These are phyloP conservation scores for Diaprepes abbreviatus DNA, from an alignment of 2,888 invertebrate genomes.

Conservation along the genomic window DNA sequence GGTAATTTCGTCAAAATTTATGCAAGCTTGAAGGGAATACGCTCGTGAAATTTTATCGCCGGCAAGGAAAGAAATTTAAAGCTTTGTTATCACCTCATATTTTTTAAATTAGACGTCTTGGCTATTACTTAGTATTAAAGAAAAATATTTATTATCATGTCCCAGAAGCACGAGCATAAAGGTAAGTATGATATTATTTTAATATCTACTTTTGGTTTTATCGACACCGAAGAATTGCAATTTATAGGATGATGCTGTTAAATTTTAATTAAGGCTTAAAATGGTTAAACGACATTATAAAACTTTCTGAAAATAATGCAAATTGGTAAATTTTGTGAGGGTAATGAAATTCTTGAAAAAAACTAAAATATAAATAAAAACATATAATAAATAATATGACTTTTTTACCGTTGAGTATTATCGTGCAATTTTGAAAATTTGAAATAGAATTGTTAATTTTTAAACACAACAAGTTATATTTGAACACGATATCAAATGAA, in stretches of 20 bases:
- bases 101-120: constrained; percentile 58
- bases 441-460: too few species aligned
- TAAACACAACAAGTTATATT: too few species aligned
- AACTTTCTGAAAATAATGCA: not conserved
- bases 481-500: too few species aligned
- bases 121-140: constrained; percentile 58
- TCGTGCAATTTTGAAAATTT: too few species aligned
- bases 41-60: constrained; percentile 61
- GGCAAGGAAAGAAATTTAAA: constrained; percentile 58
- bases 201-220: constrained; percentile 16
- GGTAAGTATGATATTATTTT: constrained; percentile 23
- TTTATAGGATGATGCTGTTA: constrained; percentile 25
- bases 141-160: constrained; percentile 53
- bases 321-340: too few species aligned
- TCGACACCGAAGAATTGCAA: not conserved
- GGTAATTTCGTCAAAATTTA: constrained; percentile 60
- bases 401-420: too few species aligned
- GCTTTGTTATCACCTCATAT: constrained; percentile 61
- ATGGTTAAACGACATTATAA: not conserved
- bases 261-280: constrained; percentile 14
- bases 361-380: too few species aligned
- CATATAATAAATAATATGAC: too few species aligned
- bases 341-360: too few species aligned
- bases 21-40: constrained; percentile 54
- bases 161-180: constrained; percentile 44